Percentiles rank a stretch among this genome's conserved stretches.
phyloP scores from a whole-genome alignment of 2,113 vertebrate species.

The Dasyornis broadbenti region DNA sequence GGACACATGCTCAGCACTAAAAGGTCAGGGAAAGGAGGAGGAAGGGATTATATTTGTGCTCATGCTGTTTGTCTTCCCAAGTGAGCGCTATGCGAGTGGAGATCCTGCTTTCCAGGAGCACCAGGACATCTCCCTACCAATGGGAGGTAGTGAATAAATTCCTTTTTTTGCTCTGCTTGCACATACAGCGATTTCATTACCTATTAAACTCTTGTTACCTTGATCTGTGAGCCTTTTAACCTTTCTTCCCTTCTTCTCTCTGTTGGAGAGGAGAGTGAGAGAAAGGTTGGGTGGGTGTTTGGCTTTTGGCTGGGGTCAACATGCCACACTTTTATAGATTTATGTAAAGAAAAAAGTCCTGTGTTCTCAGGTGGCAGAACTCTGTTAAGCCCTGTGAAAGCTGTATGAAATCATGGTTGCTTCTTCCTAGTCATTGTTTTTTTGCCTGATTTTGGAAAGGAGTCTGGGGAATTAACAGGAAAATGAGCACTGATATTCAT shows the following conservation, averaged over 20 bases:
- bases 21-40: not conserved
- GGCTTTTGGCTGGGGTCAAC: not conserved
- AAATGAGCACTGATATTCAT: not conserved
- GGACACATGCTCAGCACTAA: not conserved
- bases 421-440: not conserved
- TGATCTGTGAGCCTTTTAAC: not conserved
- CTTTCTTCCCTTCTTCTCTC: not conserved
- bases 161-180: not conserved
- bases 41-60: not conserved
- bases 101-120: not conserved
- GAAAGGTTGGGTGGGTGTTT: not conserved
- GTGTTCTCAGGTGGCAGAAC: not conserved
- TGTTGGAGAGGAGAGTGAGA: not conserved
- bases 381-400: not conserved
- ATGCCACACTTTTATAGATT: not conserved
- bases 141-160: not conserved
- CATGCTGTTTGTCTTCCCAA: not conserved
- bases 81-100: accelerated
- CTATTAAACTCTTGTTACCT: not conserved
- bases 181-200: not conserved
- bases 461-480: not conserved
- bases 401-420: not conserved
- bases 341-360: not conserved
- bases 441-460: not conserved
- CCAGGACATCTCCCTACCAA: not conserved